phyloP scores from a whole-genome alignment of 2,113 vertebrate species.

The Ptyas mucosa region DNA sequence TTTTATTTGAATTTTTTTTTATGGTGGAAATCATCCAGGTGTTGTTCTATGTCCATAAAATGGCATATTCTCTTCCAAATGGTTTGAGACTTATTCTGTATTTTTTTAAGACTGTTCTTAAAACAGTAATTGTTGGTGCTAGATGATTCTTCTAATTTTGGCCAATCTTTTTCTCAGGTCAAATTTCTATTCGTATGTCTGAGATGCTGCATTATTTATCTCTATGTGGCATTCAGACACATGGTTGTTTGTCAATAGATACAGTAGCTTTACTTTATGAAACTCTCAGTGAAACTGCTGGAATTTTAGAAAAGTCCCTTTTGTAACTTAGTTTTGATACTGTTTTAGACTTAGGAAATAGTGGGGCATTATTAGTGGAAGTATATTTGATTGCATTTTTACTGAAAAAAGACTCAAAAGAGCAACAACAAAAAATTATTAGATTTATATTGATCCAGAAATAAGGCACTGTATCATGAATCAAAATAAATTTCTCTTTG shows the following conservation, averaged over 20 bases:
- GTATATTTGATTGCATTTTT: neutral
- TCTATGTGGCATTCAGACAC: constrained; percentile 36
- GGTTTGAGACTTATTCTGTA: constrained; percentile 31
- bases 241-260: constrained; percentile 44
- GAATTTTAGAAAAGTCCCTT: constrained; percentile 54
- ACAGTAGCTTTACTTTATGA: constrained; percentile 52
- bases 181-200: constrained; percentile 43
- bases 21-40: constrained; percentile 43
- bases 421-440: constrained; percentile 48
- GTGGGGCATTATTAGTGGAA: constrained; percentile 1
- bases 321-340: constrained; percentile 42
- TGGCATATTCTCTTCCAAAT: constrained; percentile 23
- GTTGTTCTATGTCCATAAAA: constrained; percentile 26
- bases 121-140: constrained; percentile 40
- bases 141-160: constrained; percentile 39
- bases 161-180: constrained; percentile 45
- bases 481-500: constrained; percentile 50
- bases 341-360: constrained; percentile 39
- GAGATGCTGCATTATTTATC: constrained; percentile 10
- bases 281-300: constrained; percentile 49
- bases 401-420: constrained; percentile 20
- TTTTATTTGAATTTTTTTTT: constrained; percentile 39
- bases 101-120: constrained; percentile 27
- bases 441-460: constrained; percentile 66
- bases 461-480: constrained; percentile 63